Evolutionary conservation across 2,888 invertebrate species (phyloP).

Genomic region (Platerodrilus igneus): DNA sequence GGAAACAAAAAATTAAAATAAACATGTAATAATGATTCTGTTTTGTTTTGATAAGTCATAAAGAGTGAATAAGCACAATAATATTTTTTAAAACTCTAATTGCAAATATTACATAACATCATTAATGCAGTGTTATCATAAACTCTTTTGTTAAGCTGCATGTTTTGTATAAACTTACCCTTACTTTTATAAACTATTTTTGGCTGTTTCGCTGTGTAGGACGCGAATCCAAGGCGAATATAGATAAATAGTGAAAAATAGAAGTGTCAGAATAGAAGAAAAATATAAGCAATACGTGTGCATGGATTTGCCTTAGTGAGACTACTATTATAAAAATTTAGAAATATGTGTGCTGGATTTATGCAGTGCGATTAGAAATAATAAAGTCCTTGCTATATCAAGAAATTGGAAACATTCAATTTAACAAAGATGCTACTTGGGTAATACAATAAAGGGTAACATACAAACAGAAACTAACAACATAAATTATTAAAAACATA

Average conservation of each 20-base stretch:
- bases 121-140: slow-evolving; percentile 40
- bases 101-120: slow-evolving; percentile 26
- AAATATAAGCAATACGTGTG: slow-evolving; percentile 49
- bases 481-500: slow-evolving; percentile 13
- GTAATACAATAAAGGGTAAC: slow-evolving; percentile 29
- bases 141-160: slow-evolving; percentile 47
- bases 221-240: slow-evolving; percentile 51
- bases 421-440: slow-evolving; percentile 45
- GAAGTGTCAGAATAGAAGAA: slow-evolving; percentile 52
- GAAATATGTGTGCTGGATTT: slow-evolving; percentile 40
- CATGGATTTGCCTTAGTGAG: slow-evolving; percentile 42
- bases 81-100: slow-evolving; percentile 18
- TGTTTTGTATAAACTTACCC: slow-evolving; percentile 51
- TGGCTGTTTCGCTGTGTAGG: slow-evolving; percentile 51
- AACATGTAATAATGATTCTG: too few species aligned
- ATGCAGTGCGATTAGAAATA: slow-evolving; percentile 44
- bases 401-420: slow-evolving; percentile 25
- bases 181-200: slow-evolving; percentile 51
- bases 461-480: slow-evolving; percentile 23
- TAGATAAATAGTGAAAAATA: slow-evolving; percentile 52
- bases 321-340: slow-evolving; percentile 26
- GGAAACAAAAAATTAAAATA: too few species aligned
- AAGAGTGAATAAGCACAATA: slow-evolving; percentile 23
- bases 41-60: slow-evolving; percentile 1
- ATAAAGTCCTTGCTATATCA: slow-evolving; percentile 26